Conservation (phyloP, 2,113 vertebrate genomes). For the Antigone vipio region DNA sequence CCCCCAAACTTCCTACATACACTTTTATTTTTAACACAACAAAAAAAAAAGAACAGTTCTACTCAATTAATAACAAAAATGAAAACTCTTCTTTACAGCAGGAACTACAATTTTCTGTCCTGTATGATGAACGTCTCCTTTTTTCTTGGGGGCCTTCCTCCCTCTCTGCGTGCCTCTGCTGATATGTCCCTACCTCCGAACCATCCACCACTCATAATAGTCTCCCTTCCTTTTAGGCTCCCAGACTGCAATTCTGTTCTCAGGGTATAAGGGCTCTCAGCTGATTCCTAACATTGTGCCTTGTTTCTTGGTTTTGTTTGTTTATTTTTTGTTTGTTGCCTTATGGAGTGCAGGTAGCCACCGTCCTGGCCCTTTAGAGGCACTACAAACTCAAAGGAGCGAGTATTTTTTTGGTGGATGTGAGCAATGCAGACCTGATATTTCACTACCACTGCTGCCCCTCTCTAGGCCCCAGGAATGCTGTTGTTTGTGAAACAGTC, state of each 20-base stretch:
- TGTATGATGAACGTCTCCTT: background rate
- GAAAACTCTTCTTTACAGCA: background rate
- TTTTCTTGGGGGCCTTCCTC: background rate
- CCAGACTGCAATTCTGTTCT: background rate
- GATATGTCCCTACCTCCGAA: background rate
- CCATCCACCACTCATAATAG: rapidly evolving
- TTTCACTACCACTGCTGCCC: background rate
- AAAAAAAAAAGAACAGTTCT: background rate
- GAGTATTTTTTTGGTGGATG: background rate
- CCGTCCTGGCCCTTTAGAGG: background rate
- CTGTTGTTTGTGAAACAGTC: rapidly evolving
- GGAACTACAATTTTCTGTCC: background rate
- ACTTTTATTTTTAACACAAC: background rate
- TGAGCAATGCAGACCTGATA: background rate
- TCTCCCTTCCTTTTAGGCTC: background rate
- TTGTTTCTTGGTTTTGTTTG: background rate
- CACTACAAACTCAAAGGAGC: background rate
- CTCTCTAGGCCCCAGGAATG: background rate
- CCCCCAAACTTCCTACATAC: background rate
- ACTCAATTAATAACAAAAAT: background rate
- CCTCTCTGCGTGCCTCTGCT: background rate
- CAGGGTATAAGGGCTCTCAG: background rate
- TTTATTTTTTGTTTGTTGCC: background rate
- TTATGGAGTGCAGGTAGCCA: background rate
- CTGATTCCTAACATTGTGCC: background rate